Conservation (phyloP, 2,888 invertebrate genomes). For the Frankliniella intonsa region DNA sequence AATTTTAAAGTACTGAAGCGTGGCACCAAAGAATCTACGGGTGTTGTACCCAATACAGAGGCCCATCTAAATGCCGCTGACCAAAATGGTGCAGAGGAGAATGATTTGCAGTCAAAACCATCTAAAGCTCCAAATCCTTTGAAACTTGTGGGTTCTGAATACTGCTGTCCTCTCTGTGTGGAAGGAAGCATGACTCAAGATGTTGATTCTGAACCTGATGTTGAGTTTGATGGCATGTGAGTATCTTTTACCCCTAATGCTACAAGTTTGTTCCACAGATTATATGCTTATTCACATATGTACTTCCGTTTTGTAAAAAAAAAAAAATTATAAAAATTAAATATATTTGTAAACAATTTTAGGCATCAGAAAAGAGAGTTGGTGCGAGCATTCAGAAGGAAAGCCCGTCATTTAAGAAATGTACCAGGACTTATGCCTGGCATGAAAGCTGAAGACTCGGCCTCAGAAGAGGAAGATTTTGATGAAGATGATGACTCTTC, state of each 20-base stretch:
- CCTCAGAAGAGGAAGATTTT: neutral
- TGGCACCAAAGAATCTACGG: neutral
- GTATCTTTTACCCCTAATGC: neutral
- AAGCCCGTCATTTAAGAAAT: conserved; percentile 2
- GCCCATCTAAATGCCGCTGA: no score
- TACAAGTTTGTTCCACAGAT: no score
- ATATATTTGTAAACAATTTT: neutral
- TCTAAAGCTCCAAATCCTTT: neutral
- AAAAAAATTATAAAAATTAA: no score
- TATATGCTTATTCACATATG: no score
- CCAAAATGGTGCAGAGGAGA: no score
- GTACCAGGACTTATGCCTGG: neutral
- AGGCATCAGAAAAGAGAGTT: conserved; percentile 15
- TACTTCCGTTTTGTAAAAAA: neutral
- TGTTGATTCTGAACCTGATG: conserved; percentile 16
- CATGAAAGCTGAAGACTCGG: neutral
- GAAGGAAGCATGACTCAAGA: conserved; percentile 13
- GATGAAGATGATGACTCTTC: conserved; percentile 11
- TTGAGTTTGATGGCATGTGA: neutral
- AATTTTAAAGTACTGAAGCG: conserved; percentile 33
- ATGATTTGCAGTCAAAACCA: neutral
- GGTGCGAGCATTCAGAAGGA: conserved; percentile 2
- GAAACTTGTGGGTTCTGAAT: neutral
- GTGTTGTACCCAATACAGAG: neutral
- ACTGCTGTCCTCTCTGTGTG: neutral